Base-by-base conservation (phyloP, 53 echinoderm and acorn worm species). In the Antedon mediterranea region DNA sequence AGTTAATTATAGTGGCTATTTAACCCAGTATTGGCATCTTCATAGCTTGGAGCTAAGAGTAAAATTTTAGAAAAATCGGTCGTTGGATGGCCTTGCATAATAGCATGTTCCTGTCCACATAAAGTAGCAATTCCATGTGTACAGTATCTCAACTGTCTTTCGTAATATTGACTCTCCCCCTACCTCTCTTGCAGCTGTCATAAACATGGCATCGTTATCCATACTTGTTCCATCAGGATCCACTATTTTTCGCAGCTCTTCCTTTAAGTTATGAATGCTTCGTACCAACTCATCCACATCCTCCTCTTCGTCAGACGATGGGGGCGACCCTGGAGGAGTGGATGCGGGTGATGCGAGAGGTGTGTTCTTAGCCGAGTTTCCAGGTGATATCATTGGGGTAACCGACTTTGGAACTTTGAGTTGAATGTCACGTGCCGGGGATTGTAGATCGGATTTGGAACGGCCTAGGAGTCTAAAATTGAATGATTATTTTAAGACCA, bases 171-270 rank as follows among this genome's bases (percentile, higher is more conserved):
- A n/a, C n/a, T n/a, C 37, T 11, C 37, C 29, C 6, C 75, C 31
- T 75, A 89, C 97, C 92, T 97, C 97, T 89, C 91, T 87, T 30
- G 90, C 97, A 3, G 91, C 92, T 28, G 92, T 85, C 89, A 92
- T 89, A 33, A 97, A 88, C 80, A 97, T 85, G 23, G 92, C 92
- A 82, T 97, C 97, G 0, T 89, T 85, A 33, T 91, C 91, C 32
- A 86, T 77, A 34, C 77, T 77, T 20, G 73, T 89, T 43, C 84
- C 89, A 75, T 91, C 90, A 8, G 85, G 71, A 0, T 85, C 80
- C 3, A 86, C 83, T 32, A 88, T 43, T 41, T 86, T 85, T 33
- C 89, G 75, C 0, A 94, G 89, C 15, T 85, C 82, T 28, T 82
- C 82, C 85, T 94, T 94, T 33, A 94, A 83, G 33, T 81, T 78